Base-by-base conservation (phyloP, 2,113 vertebrate species). In the Rhagologus leucostigma region DNA sequence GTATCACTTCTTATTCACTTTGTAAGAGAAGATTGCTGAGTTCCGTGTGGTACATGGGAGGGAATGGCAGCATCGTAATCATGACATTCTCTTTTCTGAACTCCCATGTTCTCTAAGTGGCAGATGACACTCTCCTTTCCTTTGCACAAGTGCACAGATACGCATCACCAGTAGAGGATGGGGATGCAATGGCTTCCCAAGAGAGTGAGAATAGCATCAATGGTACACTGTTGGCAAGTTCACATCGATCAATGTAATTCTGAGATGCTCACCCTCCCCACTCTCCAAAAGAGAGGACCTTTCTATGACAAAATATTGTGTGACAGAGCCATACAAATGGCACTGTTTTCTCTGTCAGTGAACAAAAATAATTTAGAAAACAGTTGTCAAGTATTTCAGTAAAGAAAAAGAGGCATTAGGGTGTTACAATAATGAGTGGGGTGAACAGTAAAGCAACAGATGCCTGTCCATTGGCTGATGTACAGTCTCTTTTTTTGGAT, bases 171-270 rank as follows among this genome's bases (percentile, higher is more conserved):
- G 81, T 53, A 95, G 94, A 96, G 93, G 84, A 95, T 82, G 57
- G 68, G 82, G 67, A 93, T 87, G 75, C 86, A 80, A 9, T 21
- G 76, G 64, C 83, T 96, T 89, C 93, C 91, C 75, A 0, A 63
- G 81, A 87, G 89, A 81, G 41, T 79, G 53, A 71, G 73, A 89
- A 93, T 56, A 94, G 73, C 81, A 94, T 93, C 81, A 80, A 47
- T 63, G 65, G 57, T 89, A 75, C 35, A 44, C 65, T 82, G 95
- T 42, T 73, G 96, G 80, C 88, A 92, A 83, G 79, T 76, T 92
- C 77, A 67, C 78, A 96, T 75, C 75, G 89, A 95, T 95, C 92
- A 93, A 93, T 94, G 86, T 80, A 77, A 79, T 94, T 93, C 91
- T 52, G 73, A 87, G 89, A 62, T 46, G 52, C 77, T 82, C 52